Evolutionary conservation across 2,888 invertebrate genomes (phyloP).

Genomic region (Isoperla grammatica): DNA sequence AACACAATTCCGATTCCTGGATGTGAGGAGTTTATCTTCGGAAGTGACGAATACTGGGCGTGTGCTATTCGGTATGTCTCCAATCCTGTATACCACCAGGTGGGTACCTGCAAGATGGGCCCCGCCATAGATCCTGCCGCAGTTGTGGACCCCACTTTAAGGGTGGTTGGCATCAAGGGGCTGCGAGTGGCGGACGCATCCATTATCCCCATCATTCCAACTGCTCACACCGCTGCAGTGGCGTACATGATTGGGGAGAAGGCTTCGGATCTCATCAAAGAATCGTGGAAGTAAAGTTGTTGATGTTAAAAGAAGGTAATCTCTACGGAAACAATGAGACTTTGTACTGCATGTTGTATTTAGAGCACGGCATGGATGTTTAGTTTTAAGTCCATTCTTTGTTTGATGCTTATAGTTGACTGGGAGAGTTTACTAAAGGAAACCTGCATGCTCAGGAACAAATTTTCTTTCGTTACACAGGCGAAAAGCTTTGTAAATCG

Average conservation of each 20-base stretch:
- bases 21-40: slow-evolving; percentile 29
- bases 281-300: background rate
- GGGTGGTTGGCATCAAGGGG: slow-evolving; percentile 29
- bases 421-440: no score
- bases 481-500: no score
- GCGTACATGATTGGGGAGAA: slow-evolving; percentile 42
- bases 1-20: slow-evolving; percentile 34
- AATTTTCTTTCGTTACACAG: no score
- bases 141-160: slow-evolving; percentile 32
- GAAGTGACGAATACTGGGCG: slow-evolving; percentile 31
- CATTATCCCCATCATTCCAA: slow-evolving; percentile 33
- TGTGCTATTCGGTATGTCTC: slow-evolving; percentile 23
- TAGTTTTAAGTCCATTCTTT: no score
- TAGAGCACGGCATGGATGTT: no score
- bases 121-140: slow-evolving; percentile 32
- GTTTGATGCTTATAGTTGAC: no score
- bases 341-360: no score
- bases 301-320: no score
- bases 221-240: slow-evolving; percentile 30
- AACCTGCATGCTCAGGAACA: no score
- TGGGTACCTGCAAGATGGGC: slow-evolving; percentile 38
- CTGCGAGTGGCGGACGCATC: slow-evolving; percentile 34
- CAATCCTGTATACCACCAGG: slow-evolving; percentile 25
- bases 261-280: slow-evolving; percentile 39
- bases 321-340: no score